Base-by-base conservation (phyloP, 2,113 vertebrate genomes). In the Scartelaos histophorus region DNA sequence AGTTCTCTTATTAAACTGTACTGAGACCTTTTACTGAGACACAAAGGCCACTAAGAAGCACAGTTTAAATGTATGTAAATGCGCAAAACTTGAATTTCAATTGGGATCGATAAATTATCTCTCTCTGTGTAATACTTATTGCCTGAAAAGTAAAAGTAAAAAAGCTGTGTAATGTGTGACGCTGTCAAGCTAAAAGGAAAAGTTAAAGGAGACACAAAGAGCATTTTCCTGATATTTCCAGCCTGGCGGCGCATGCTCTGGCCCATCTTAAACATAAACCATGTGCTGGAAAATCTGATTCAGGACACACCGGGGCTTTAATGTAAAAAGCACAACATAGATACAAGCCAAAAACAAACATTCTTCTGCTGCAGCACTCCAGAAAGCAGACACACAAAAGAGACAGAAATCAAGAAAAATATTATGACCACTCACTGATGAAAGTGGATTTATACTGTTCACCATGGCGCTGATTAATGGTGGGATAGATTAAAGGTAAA, bases 231-330 rank as follows among this genome's bases (percentile, higher is more conserved):
- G 60, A 62, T 25, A 60, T 60, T 60, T 25, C 57, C 79, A 38
- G 74, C 85, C 71, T 65, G 53, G 64, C 69, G 78, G 77, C 69
- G 75, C 67, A 74, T 72, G 64, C 61, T 79, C 66, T 34, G 76
- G 80, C 86, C 80, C 80, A 74, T 90, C 76, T 82, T 81, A 85
- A 86, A 82, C 87, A 88, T 85, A 89, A 88, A 89, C 80, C 77
- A 79, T 77, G 73, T 69, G 76, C 89, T 92, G 89, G 87, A 92
- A 89, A 88, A 66, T 88, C 49, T 89, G 86, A 91, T 78, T 90
- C 82, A 83, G 78, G 51, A 56, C 64, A 56, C 66, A 81, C 73
- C 66, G 60, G 56, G 75, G 49, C 56, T 78, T 46, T 85, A 80
- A 85, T 75, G 74, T 82, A 85, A 82, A 88, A 87, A 86, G 74